Base-by-base conservation (phyloP, 2,113 vertebrate species). In the Ailuropoda melanoleuca region DNA sequence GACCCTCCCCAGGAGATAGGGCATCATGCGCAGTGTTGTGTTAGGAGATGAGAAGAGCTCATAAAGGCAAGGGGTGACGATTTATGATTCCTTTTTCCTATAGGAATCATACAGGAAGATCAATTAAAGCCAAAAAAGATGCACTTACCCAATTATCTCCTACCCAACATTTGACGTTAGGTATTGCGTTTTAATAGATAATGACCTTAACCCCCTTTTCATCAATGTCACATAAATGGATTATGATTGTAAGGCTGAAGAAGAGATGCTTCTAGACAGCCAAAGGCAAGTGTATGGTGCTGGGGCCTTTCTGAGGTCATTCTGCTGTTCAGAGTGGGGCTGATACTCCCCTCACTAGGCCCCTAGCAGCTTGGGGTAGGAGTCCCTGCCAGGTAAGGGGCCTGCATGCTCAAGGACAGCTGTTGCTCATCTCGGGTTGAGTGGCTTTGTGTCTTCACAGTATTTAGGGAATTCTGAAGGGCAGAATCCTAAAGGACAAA, bases 141-240 rank as follows among this genome's bases (percentile, higher is more conserved):
- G 96, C 88, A 98, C 98, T 96, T 24, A 90, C 93, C 94, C 97
- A 98, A 98, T 98, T 98, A 97, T 93, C 96, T 94, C 92, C 97
- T 97, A 93, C 58, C 84, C 93, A 92, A 94, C 70, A 96, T 90
- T 97, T 96, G 93, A 97, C 78, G 93, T 29, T 75, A 92, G 39
- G 98, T 96, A 96, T 95, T 96, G 97, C 95, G 95, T 98, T 97
- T 98, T 77, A 96, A 93, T 92, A 48, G 31, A 83, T 97, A 97
- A 96, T 94, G 84, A 72, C 96, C 97, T 97, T 95, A 95, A 86
- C 93, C 82, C 77, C 95, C 81, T 98, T 64, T 97, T 96, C 83
- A 94, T 72, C 90, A 92, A 82, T 92, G 37, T 84, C 80, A 95
- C 70, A 94, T 89, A 98, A 97, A 95, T 97, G 97, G 93, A 97